Evolutionary conservation across 2,113 vertebrate species (phyloP).

Genomic region (Haemorhous mexicanus): DNA sequence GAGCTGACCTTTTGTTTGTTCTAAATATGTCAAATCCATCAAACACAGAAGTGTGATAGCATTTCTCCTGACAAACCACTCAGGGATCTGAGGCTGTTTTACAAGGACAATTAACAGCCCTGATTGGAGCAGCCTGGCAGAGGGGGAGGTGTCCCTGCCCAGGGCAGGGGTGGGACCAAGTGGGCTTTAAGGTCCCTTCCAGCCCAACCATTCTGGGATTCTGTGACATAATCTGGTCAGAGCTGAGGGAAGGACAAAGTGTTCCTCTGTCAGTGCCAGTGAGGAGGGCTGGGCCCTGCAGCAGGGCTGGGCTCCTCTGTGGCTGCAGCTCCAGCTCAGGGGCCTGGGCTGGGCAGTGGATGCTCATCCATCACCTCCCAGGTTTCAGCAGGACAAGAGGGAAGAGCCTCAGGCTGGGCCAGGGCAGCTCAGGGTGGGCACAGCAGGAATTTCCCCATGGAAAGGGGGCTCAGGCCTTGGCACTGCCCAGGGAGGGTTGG

Average conservation of each 20-base stretch:
- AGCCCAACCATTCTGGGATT: background rate
- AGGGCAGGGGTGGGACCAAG: background rate
- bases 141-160: background rate
- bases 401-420: background rate
- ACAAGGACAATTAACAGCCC: background rate
- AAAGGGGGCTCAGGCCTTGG: background rate
- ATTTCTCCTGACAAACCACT: background rate
- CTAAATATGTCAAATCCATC: background rate
- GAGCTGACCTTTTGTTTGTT: background rate
- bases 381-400: background rate
- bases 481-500: background rate
- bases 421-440: background rate
- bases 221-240: accelerated
- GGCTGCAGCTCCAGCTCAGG: background rate
- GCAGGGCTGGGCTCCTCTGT: background rate
- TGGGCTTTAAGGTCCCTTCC: background rate
- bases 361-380: background rate
- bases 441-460: background rate
- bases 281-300: background rate
- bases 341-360: accelerated
- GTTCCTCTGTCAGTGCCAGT: accelerated
- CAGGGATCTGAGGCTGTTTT: background rate
- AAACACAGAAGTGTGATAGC: background rate
- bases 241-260: accelerated
- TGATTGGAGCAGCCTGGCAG: background rate